Base-by-base conservation (phyloP, 2,113 vertebrate genomes). In the Herpailurus yagouaroundi region DNA sequence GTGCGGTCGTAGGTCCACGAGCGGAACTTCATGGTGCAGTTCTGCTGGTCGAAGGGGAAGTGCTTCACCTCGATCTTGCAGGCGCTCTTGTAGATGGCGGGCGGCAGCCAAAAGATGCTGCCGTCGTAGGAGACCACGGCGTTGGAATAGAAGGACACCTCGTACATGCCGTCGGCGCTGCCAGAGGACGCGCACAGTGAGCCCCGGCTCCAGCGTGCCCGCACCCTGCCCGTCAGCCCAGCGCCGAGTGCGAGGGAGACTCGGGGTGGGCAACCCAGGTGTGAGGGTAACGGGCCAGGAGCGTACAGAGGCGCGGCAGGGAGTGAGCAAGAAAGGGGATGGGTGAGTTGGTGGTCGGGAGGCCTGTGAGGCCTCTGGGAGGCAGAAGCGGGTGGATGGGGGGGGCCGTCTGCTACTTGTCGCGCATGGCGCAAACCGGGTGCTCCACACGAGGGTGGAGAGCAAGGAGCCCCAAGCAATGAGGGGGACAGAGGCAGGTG, bases 1-100 rank as follows among this genome's bases (percentile, higher is more conserved):
- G 99, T 99, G 97, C 99, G 99, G 97, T 99, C 99, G 0, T 99
- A 99, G 0, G 99, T 99, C 99, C 99, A 99, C 2, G 99, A 99
- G 27, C 99, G 99, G 97, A 99, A 99, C 92, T 99, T 99, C 57
- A 99, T 98, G 0, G 99, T 99, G 98, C 99, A 99, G 98, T 99
- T 99, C 96, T 99, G 99, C 96, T 99, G 99, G 97, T 99, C 99
- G 2, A 99, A 99, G 15, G 99, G 99, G 84, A 99, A 99, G 95
- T 99, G 99, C 93, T 99, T 99, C 63, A 99, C 99, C 92, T 99
- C 99, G 0, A 99, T 99, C 99, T 99, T 99, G 98, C 99, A 99
- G 98, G 99, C 99, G 1, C 99, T 99, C 98, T 99, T 99, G 98
- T 99, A 99, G 98, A 99, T 99, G 97, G 99, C 99, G 0, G 99